Base-by-base conservation (phyloP, 2,888 invertebrate genomes). In the Belgica antarctica region DNA sequence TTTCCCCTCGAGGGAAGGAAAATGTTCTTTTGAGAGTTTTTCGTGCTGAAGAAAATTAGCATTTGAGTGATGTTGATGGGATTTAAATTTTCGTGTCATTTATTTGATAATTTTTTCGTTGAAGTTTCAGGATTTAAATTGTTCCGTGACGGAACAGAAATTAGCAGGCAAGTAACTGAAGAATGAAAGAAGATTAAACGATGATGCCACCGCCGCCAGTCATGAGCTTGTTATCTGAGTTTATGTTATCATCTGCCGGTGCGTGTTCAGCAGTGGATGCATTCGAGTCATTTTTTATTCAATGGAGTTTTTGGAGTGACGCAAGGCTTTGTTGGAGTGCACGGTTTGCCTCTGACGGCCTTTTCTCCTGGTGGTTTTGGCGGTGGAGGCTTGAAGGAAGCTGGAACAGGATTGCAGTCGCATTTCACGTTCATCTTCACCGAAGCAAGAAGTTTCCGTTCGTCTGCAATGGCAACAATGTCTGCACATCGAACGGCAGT, bases 401-500 rank as follows among this genome's bases (percentile, higher is more conserved):
- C n/a, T n/a, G 52, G 52, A 15, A 61, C 17, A 28, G 66, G 52
- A 36, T 47, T 31, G 41, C 66, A 66, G 1, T 66, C 66, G 25
- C 66, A 66, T 25, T 28, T 28, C 3, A 52, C 8, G 10, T 66
- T 66, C 66, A 66, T 66, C 8, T 46, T 25, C 5, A 66, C 1
- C 17, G 17, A 4, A 10, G 31, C 66, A 27, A 47, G 24, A 4
- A 66, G 28, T 27, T 66, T n/a, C 2, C 41, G 47, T 2, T 19
- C 4, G 22, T 85, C 83, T 19, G 90, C 90, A 72, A 90, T 78
- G 72, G 83, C 83, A 41, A 89, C 87, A 74, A 89, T 89, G 73
- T 84, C 85, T 0, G 88, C 87, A 71, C 88, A 78, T 77, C 86
- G 86, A 1, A 87, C 87, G 61, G 84, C 87, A 78, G 88, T 84